Percentiles rank a stretch among this genome's conserved stretches.
phyloP scores from a whole-genome alignment of 2,113 vertebrate genomes.

The Neotoma lepida region DNA sequence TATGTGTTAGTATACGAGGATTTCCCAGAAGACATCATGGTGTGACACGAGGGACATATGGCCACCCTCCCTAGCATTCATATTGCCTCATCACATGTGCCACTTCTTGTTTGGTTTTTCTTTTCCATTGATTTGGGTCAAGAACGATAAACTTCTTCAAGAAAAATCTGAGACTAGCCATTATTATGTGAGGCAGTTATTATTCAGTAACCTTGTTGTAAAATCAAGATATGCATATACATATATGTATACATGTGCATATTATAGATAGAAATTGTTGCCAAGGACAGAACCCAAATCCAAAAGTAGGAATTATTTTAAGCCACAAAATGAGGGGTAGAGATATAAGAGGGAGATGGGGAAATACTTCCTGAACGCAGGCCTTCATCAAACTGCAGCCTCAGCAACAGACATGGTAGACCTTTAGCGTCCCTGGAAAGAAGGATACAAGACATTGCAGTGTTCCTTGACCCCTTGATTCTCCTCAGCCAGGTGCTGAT shows the following conservation, averaged over 20 bases:
- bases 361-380: not conserved
- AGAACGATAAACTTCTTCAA: not conserved
- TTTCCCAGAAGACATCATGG: not conserved
- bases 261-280: slow-evolving; percentile 17
- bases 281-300: not conserved
- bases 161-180: not conserved
- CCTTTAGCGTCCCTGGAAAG: accelerated
- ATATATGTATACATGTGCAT: not conserved
- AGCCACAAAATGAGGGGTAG: not conserved
- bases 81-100: accelerated
- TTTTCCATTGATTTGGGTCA: not conserved
- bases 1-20: not conserved
- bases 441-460: not conserved
- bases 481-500: not conserved
- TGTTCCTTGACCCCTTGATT: not conserved
- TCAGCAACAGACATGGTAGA: not conserved
- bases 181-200: not conserved
- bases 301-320: not conserved
- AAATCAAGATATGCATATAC: not conserved
- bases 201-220: not conserved
- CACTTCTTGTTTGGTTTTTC: not conserved
- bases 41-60: not conserved
- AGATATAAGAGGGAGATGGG: not conserved
- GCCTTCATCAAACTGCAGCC: not conserved
- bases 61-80: not conserved